Conservation (phyloP, 2,113 vertebrate species). For the Ochotona curzoniae region DNA sequence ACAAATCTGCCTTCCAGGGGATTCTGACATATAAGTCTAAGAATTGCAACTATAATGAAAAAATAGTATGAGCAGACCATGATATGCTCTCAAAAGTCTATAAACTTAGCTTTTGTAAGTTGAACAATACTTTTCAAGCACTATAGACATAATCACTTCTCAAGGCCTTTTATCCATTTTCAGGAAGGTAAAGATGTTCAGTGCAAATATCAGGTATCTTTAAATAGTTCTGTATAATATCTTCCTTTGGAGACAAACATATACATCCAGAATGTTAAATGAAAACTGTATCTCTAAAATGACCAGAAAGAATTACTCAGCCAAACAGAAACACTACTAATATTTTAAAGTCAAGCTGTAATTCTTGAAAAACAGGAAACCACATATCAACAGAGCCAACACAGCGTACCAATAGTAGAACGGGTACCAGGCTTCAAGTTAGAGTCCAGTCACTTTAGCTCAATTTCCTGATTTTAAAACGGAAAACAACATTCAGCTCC, state of each 20-base stretch:
- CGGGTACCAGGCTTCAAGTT: constrained; percentile 73
- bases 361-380: constrained; percentile 82
- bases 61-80: neutral
- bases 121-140: neutral
- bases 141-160: neutral
- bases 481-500: constrained; percentile 62
- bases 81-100: neutral
- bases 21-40: neutral
- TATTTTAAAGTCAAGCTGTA: constrained; percentile 70
- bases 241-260: constrained; percentile 34
- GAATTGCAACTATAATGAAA: neutral
- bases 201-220: constrained; percentile 5
- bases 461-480: constrained; percentile 74
- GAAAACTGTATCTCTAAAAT: constrained; percentile 51
- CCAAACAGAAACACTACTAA: constrained; percentile 73
- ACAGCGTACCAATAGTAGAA: constrained; percentile 54
- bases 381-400: constrained; percentile 73
- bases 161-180: constrained; percentile 26
- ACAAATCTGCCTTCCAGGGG: constrained; percentile 7
- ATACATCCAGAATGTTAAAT: constrained; percentile 27
- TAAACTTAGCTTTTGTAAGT: neutral
- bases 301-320: constrained; percentile 68
- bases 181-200: neutral
- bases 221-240: neutral
- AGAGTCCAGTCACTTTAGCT: constrained; percentile 65